phyloP scores from a whole-genome alignment of 2,888 invertebrate species.

The Serripes groenlandicus region DNA sequence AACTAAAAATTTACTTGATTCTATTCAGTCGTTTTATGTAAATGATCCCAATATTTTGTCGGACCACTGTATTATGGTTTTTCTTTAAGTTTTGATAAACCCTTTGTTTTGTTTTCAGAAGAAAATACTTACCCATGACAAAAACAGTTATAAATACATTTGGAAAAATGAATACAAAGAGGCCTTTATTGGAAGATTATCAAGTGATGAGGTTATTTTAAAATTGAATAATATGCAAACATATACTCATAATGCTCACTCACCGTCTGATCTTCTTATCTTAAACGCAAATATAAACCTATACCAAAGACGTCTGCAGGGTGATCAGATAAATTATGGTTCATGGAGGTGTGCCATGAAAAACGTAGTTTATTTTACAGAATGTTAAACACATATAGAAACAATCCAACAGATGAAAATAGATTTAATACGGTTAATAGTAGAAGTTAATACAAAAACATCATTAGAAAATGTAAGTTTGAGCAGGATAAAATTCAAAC shows the following conservation, averaged over 20 bases:
- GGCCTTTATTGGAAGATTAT: not conserved
- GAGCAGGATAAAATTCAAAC: slow-evolving; percentile 24
- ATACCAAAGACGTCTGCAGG: too few relatives aligned
- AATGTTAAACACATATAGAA: slow-evolving; percentile 19
- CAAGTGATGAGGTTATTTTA: too few relatives aligned
- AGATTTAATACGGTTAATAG: slow-evolving; percentile 6
- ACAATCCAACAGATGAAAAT: not conserved
- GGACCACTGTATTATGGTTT: slow-evolving; percentile 11
- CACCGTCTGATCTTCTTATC: too few relatives aligned
- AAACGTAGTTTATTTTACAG: not conserved
- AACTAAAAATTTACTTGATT: not conserved
- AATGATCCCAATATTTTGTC: slow-evolving; percentile 18
- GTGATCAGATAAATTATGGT: not conserved
- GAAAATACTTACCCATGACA: too few relatives aligned
- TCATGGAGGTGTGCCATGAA: not conserved
- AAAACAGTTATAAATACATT: not conserved
- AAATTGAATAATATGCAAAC: too few relatives aligned
- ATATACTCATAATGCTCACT: too few relatives aligned
- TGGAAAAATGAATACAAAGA: not conserved
- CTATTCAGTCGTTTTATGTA: not conserved
- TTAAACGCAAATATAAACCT: too few relatives aligned
- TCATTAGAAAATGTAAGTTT: slow-evolving; percentile 10
- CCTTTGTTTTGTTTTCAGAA: not conserved
- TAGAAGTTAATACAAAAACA: slow-evolving; percentile 9
- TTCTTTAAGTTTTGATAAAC: not conserved